Conservation (phyloP, 1,140 invertebrate species). For the Brachionus paranguensis region DNA sequence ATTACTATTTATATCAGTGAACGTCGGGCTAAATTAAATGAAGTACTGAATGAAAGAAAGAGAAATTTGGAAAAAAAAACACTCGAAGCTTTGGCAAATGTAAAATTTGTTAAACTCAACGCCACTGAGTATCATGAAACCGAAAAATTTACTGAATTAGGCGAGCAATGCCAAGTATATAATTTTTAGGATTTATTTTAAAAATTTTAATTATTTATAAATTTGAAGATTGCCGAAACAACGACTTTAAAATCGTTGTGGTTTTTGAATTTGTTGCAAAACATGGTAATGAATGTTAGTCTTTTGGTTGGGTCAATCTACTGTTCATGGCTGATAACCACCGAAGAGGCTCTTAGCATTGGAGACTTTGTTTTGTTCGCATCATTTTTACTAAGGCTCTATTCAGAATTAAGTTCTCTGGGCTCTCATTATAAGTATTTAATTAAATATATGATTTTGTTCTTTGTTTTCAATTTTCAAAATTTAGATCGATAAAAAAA, state of each 20-base stretch:
- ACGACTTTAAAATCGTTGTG: constrained; percentile 74
- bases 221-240: constrained; percentile 68
- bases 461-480: neutral
- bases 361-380: constrained; percentile 92
- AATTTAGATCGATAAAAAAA: neutral
- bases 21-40: neutral
- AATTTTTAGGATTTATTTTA: neutral
- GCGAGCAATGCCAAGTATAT: constrained; percentile 71
- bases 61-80: neutral
- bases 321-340: constrained; percentile 62
- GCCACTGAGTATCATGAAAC: constrained; percentile 85
- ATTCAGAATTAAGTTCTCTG: constrained; percentile 90
- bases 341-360: constrained; percentile 66
- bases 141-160: constrained; percentile 70
- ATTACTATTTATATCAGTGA: constrained; percentile 22
- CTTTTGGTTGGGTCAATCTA: constrained; percentile 77
- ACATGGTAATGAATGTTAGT: constrained; percentile 77
- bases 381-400: constrained; percentile 90
- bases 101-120: constrained; percentile 70
- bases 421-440: constrained; percentile 78
- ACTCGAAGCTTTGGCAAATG: neutral
- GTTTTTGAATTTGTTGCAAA: constrained; percentile 80
- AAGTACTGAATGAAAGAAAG: neutral
- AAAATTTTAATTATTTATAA: neutral
- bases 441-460: neutral